Conservation (phyloP, 2,113 vertebrate species). For the Pseudopipra pipra region DNA sequence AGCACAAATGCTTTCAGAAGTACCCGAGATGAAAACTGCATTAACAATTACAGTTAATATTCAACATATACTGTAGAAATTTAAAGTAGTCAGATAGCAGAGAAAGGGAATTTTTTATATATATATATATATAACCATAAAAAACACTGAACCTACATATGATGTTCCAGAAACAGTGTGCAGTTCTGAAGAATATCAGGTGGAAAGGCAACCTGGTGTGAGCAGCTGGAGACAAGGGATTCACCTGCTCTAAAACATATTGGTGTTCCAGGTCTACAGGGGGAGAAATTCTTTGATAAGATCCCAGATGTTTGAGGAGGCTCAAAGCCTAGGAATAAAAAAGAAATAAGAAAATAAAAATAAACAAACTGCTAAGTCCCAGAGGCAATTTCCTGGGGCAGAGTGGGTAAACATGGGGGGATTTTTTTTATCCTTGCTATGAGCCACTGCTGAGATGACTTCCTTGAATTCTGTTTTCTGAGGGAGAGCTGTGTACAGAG, state of each 20-base stretch:
- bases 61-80: background rate
- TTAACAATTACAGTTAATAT: background rate
- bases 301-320: slow-evolving; percentile 89
- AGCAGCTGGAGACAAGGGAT: slow-evolving; percentile 78
- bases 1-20: background rate
- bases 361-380: background rate
- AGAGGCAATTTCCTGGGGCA: background rate
- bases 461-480: background rate
- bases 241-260: slow-evolving; percentile 81
- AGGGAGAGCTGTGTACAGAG: background rate
- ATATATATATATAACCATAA: background rate
- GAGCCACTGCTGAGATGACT: background rate
- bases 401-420: background rate
- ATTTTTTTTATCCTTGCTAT: background rate
- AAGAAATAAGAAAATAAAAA: background rate
- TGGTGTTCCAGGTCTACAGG: slow-evolving; percentile 86
- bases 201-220: slow-evolving; percentile 90
- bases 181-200: slow-evolving; percentile 85
- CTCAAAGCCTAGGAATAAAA: slow-evolving; percentile 78
- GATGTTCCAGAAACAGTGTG: slow-evolving; percentile 89
- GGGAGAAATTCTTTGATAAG: slow-evolving; percentile 84
- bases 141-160: slow-evolving; percentile 78
- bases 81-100: background rate
- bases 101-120: background rate
- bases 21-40: background rate